Evolutionary conservation across 2,797 vertebrate species (phyloP).

Genomic region (Pipistrellus kuhlii): DNA sequence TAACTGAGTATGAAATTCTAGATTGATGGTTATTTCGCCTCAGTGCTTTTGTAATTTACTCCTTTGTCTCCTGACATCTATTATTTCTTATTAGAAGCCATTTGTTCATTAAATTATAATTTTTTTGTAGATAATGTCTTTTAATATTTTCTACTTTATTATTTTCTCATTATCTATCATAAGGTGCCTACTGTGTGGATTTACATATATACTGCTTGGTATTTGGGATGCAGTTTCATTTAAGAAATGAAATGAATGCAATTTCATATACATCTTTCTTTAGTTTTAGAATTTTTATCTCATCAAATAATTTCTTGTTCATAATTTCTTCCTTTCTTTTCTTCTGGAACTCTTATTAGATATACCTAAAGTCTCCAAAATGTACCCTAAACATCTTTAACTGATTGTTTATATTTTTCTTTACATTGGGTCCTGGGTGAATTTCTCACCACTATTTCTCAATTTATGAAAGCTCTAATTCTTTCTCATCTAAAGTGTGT

Average conservation of each 20-base stretch:
- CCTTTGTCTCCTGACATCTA: neutral
- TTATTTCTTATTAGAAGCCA: neutral
- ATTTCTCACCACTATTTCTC: neutral
- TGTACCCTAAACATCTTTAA: neutral
- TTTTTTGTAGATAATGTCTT: neutral
- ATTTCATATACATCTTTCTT: neutral
- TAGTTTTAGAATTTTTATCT: conserved; percentile 3
- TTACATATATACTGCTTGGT: neutral
- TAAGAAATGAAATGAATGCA: neutral
- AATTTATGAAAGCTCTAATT: neutral
- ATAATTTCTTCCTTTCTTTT: neutral
- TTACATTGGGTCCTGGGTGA: neutral
- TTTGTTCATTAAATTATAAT: neutral
- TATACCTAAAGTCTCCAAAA: neutral
- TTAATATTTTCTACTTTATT: neutral
- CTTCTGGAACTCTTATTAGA: neutral
- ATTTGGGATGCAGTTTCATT: neutral
- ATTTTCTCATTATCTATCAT: neutral
- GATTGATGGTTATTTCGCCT: neutral
- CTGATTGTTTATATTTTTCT: neutral
- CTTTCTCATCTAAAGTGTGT: neutral
- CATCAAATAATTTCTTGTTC: neutral
- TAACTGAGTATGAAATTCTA: neutral
- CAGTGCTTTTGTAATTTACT: neutral
- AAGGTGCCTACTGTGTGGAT: neutral